These are phyloP conservation scores for Aplodontia rufa DNA, from an alignment of 2,113 vertebrate genomes.

Conservation along the genomic window DNA sequence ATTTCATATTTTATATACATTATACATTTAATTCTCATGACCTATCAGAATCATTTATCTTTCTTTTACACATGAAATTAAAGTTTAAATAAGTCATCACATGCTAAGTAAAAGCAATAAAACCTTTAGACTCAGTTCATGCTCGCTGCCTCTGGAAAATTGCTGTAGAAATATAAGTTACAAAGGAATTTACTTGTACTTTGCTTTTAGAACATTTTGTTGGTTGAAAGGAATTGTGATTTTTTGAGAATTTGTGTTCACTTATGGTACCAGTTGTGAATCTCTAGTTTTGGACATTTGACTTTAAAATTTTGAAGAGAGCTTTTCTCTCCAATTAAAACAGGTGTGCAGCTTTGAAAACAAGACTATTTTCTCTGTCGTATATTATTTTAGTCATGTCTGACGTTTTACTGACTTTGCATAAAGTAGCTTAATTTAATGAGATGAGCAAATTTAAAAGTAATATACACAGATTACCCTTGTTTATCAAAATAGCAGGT, in stretches of 20 bases:
- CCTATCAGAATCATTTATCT: background rate
- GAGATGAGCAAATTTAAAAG: constrained; percentile 55
- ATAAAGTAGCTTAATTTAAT: constrained; percentile 52
- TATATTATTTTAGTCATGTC: constrained; percentile 41
- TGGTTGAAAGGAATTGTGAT: background rate
- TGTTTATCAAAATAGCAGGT: constrained; percentile 69
- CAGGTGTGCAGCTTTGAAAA: constrained; percentile 31
- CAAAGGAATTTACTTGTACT: background rate
- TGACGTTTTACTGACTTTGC: constrained; percentile 50
- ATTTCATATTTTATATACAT: background rate
- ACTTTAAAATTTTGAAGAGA: background rate
- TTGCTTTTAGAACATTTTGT: background rate
- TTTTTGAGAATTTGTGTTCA: background rate
- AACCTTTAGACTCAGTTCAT: background rate
- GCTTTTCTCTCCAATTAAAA: constrained; percentile 27
- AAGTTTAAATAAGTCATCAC: background rate
- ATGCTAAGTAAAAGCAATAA: background rate
- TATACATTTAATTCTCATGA: background rate
- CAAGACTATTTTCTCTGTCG: background rate
- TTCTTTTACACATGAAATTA: background rate
- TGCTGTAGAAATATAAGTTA: background rate
- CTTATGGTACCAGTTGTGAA: background rate
- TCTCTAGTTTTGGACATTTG: background rate
- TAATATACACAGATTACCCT: constrained; percentile 66
- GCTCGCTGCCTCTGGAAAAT: background rate